phyloP scores from a whole-genome alignment of 2,113 vertebrate genomes.

The Hucho hucho region DNA sequence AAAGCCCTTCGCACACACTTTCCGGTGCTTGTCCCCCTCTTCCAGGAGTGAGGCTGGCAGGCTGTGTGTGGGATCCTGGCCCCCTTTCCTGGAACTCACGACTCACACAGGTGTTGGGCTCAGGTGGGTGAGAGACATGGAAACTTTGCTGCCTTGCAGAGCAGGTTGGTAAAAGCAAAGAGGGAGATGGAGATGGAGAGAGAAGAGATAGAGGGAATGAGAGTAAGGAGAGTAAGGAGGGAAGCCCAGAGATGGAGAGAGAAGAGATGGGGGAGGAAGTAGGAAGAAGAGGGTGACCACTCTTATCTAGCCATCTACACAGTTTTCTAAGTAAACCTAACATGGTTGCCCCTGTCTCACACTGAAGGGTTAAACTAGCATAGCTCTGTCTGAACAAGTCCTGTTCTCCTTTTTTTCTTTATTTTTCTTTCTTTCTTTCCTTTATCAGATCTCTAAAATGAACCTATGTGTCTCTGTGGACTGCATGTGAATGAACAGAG shows the following conservation, averaged over 20 bases:
- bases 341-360: slow-evolving; percentile 20
- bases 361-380: slow-evolving; percentile 31
- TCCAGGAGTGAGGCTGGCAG: slow-evolving; percentile 33
- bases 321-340: too few relatives aligned
- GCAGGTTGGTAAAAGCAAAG: background rate
- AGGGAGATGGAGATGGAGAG: slow-evolving; percentile 26
- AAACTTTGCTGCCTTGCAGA: too few relatives aligned
- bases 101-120: slow-evolving; percentile 61
- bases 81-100: slow-evolving; percentile 47
- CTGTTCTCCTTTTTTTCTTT: background rate
- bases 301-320: too few relatives aligned
- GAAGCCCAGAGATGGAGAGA: background rate
- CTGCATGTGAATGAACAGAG: slow-evolving; percentile 48
- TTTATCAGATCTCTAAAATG: slow-evolving; percentile 48
- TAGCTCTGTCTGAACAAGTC: background rate
- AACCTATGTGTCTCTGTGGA: slow-evolving; percentile 50
- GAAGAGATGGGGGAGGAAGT: background rate
- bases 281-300: background rate
- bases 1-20: background rate
- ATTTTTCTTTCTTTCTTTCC: background rate
- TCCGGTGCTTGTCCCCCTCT: slow-evolving; percentile 1
- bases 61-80: slow-evolving; percentile 43
- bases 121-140: slow-evolving; percentile 29
- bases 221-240: slow-evolving; percentile 9
- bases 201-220: slow-evolving; percentile 8